Percentiles rank a stretch among this genome's conserved stretches.
Conservation (phyloP, 2,113 vertebrate species). For the Odobenus rosmarus region DNA sequence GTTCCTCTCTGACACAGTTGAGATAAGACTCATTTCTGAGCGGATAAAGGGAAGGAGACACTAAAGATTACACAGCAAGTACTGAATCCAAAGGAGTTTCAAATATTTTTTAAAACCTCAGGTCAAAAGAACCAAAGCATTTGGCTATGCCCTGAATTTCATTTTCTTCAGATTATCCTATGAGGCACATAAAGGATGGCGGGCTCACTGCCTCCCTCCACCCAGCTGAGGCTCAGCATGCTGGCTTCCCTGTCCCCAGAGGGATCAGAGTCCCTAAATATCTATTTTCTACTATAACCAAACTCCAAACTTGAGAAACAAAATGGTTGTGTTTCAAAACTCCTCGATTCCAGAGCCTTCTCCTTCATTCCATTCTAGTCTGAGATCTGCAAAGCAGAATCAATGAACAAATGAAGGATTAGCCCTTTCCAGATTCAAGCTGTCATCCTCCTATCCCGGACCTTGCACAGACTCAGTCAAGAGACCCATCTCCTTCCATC, state of each 20-base stretch:
- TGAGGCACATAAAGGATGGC: accelerated
- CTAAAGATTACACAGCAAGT: not conserved
- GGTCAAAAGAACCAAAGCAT: not conserved
- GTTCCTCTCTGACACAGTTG: not conserved
- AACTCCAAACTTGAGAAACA: not conserved
- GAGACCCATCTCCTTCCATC: not conserved
- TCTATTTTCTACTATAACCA: not conserved
- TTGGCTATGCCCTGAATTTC: not conserved
- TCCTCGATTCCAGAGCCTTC: not conserved
- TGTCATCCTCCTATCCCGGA: too few species aligned
- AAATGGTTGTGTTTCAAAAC: not conserved
- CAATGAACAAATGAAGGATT: not conserved
- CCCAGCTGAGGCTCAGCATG: accelerated
- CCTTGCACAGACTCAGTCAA: not conserved
- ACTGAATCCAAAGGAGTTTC: not conserved
- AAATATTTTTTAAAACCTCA: not conserved
- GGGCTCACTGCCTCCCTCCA: accelerated
- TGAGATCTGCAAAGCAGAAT: not conserved
- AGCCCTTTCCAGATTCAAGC: not conserved
- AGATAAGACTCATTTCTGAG: conserved; percentile 24
- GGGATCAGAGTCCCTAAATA: too few species aligned
- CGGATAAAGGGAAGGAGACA: not conserved
- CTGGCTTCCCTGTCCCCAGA: not conserved
- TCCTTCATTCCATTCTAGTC: not conserved
- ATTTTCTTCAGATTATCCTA: not conserved